These are phyloP conservation scores for Motacilla alba DNA, from an alignment of 2,113 vertebrate species.

Conservation along the genomic window DNA sequence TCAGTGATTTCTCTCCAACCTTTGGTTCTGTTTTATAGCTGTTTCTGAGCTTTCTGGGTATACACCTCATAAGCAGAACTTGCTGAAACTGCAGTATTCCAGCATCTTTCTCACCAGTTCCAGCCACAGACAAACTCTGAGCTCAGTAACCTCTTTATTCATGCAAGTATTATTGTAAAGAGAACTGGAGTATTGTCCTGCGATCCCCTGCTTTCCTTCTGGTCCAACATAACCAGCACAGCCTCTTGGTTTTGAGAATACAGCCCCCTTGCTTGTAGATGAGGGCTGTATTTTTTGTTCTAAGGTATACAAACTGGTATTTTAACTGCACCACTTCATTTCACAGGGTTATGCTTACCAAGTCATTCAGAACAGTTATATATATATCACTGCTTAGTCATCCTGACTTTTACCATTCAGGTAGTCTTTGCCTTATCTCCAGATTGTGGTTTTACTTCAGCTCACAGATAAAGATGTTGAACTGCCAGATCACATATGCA, in stretches of 20 bases:
- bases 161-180: not conserved
- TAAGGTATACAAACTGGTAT: not conserved
- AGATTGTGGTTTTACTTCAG: not conserved
- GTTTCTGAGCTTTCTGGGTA: not conserved
- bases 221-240: not conserved
- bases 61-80: not conserved
- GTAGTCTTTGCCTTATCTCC: not conserved
- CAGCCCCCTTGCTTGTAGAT: not conserved
- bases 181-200: not conserved
- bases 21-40: not conserved
- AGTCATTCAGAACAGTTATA: not conserved
- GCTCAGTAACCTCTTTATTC: not conserved
- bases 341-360: not conserved
- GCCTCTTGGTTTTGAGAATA: not conserved
- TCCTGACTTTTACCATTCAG: not conserved
- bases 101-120: not conserved
- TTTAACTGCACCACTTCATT: not conserved
- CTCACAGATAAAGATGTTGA: not conserved
- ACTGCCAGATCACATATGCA: not conserved
- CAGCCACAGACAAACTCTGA: not conserved
- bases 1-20: not conserved
- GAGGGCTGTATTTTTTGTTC: not conserved
- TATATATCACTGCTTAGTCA: not conserved
- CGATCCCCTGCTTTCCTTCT: not conserved
- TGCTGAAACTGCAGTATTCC: not conserved